Conservation (phyloP, 2,113 vertebrate genomes). For the Elachura formosa region DNA sequence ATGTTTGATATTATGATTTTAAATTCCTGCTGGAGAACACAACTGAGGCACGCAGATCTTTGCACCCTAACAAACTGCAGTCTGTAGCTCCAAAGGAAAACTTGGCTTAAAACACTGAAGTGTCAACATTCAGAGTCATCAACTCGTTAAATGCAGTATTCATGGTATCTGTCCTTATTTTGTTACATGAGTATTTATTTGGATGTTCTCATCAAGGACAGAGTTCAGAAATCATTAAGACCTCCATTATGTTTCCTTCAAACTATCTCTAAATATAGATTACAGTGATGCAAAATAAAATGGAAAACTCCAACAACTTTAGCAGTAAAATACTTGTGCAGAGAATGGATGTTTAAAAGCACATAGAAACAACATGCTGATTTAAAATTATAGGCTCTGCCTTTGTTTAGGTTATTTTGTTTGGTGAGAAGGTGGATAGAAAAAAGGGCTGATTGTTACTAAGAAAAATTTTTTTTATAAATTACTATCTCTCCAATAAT, state of each 20-base stretch:
- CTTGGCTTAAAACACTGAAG: background rate
- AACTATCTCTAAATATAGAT: background rate
- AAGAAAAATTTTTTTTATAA: too few relatives aligned
- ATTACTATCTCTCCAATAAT: too few relatives aligned
- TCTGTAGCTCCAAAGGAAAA: background rate
- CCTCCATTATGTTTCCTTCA: background rate
- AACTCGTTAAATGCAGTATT: background rate
- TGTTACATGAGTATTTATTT: background rate
- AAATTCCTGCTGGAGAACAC: background rate
- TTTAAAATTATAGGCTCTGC: background rate
- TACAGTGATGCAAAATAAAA: background rate
- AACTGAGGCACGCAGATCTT: background rate
- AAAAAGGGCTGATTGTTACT: background rate
- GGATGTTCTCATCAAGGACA: background rate
- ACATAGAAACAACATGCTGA: background rate
- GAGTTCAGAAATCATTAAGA: background rate
- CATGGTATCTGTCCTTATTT: background rate
- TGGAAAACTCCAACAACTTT: background rate
- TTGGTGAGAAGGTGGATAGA: background rate
- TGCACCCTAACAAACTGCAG: background rate
- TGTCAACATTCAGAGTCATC: background rate
- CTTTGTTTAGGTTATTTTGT: background rate
- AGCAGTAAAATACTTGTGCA: background rate
- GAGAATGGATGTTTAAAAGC: background rate
- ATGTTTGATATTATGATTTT: background rate